These are phyloP conservation scores for Dasysyrphus tricinctus DNA, from an alignment of 2,888 invertebrate genomes.

Conservation along the genomic window DNA sequence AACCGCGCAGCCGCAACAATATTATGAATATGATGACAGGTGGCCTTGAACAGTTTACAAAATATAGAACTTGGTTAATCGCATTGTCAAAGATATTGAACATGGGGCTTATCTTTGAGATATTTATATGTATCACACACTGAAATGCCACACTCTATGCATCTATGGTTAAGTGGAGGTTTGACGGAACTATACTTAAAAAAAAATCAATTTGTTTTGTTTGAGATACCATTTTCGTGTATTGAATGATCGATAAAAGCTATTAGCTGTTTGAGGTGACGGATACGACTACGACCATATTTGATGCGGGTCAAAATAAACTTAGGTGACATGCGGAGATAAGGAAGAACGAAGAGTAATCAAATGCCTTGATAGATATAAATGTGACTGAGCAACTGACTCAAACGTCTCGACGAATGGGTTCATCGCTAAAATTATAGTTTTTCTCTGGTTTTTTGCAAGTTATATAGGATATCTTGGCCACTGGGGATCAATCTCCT, in stretches of 20 bases:
- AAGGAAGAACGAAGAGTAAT: neutral
- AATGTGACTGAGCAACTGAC: neutral
- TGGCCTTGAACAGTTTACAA: slow-evolving; percentile 68
- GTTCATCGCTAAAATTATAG: too few relatives aligned
- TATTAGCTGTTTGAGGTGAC: slow-evolving; percentile 57
- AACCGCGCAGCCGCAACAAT: slow-evolving; percentile 11
- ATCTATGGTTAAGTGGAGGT: slow-evolving; percentile 31
- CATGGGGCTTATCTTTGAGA: slow-evolving; percentile 64
- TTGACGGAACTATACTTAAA: slow-evolving; percentile 67
- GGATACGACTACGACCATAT: slow-evolving; percentile 31
- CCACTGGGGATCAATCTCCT: too few relatives aligned
- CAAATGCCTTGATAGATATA: neutral
- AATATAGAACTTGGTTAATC: slow-evolving; percentile 68
- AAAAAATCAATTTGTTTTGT: slow-evolving; percentile 1
- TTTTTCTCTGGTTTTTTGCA: too few relatives aligned
- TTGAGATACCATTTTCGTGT: slow-evolving; percentile 7
- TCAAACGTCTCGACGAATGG: neutral
- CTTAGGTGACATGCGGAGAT: neutral
- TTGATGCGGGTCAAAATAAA: slow-evolving; percentile 31
- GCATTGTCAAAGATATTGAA: slow-evolving; percentile 63
- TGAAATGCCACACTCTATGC: slow-evolving; percentile 24
- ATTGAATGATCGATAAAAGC: slow-evolving; percentile 62
- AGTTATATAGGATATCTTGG: too few relatives aligned
- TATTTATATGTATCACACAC: slow-evolving; percentile 18
- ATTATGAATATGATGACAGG: slow-evolving; percentile 59